Base-by-base conservation (phyloP, 2,888 invertebrate genomes). In the Dasysyrphus albostriatus region DNA sequence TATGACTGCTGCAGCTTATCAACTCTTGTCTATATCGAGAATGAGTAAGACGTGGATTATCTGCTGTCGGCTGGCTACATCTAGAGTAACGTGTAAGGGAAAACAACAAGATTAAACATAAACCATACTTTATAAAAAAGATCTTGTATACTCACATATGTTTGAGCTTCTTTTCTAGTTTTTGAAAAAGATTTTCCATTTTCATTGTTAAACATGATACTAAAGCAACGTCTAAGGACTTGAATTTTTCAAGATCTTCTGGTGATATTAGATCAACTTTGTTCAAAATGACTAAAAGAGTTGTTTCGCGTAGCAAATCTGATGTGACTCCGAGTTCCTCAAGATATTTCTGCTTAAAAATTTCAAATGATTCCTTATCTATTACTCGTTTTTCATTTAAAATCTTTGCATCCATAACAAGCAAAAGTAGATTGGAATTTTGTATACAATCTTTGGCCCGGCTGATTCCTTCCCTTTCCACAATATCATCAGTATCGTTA, bases 401-500 rank as follows among this genome's bases (percentile, higher is more conserved):
- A 3, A 80, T 37, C 3, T 65, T 83, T 1, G 94, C 93, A 90
- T 95, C 95, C 1, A 94, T 89, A 1, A 95, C 90, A 8, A 95
- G 89, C 67, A 96, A 89, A 47, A 95, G 91, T 19, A 95, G 91
- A 91, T 95, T 95, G 0, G 95, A 94, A 29, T 91, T 90, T 59
- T 91, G 88, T 0, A 94, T 93, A 83, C 93, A 93, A 49, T 91
- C 89, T 69, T 93, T 92, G 0, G 97, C 96, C 90, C 95, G 93
- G 7, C 76, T 74, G 44, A 97, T 95, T 6, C 97, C 98, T 93
- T 98, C 97, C 65, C 93, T 91, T 92, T 98, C 98, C 14, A 98
- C 94, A 8, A 94, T 89, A 92, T 97, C 96, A 3, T 91, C 89
- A 0, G 96, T 94, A 39, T 94, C 90, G 6, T 92, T 91, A 56